Conservation (phyloP, 2,113 vertebrate species). For the Pagrus major region DNA sequence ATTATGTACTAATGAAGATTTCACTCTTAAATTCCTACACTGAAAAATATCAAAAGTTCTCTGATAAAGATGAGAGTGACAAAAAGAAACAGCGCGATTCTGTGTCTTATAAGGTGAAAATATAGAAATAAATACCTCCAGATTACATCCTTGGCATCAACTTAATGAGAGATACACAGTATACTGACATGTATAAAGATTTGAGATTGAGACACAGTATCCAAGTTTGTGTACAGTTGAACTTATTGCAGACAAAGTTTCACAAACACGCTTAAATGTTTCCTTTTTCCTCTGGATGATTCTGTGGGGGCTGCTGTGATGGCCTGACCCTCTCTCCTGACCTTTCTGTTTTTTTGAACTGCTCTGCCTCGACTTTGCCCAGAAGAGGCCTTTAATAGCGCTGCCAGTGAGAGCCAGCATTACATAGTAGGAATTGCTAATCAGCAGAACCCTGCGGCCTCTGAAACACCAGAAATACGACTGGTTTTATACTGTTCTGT, state of each 20-base stretch:
- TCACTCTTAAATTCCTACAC: neutral
- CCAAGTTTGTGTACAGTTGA: neutral
- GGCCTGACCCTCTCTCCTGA: slow-evolving; percentile 49
- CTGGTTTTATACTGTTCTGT: slow-evolving; percentile 13
- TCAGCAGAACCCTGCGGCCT: slow-evolving; percentile 34
- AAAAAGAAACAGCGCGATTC: neutral
- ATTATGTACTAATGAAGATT: neutral
- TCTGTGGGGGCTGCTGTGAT: slow-evolving; percentile 40
- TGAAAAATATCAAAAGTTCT: neutral
- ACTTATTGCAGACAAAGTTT: slow-evolving; percentile 17
- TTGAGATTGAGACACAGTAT: neutral
- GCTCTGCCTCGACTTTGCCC: slow-evolving; percentile 60
- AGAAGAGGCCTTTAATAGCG: slow-evolving; percentile 59
- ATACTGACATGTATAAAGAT: neutral
- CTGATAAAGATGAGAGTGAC: neutral
- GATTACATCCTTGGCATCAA: neutral
- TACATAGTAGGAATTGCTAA: slow-evolving; percentile 64
- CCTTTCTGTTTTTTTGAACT: slow-evolving; percentile 56
- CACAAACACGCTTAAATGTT: slow-evolving; percentile 19
- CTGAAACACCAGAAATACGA: slow-evolving; percentile 47
- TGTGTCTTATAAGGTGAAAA: neutral
- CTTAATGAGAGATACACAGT: neutral
- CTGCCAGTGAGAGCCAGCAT: slow-evolving; percentile 58
- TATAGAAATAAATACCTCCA: neutral
- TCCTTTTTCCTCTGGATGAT: slow-evolving; percentile 15